These are phyloP conservation scores for Cheilosia variabilis DNA, from an alignment of 2,888 invertebrate species.

Conservation along the genomic window DNA sequence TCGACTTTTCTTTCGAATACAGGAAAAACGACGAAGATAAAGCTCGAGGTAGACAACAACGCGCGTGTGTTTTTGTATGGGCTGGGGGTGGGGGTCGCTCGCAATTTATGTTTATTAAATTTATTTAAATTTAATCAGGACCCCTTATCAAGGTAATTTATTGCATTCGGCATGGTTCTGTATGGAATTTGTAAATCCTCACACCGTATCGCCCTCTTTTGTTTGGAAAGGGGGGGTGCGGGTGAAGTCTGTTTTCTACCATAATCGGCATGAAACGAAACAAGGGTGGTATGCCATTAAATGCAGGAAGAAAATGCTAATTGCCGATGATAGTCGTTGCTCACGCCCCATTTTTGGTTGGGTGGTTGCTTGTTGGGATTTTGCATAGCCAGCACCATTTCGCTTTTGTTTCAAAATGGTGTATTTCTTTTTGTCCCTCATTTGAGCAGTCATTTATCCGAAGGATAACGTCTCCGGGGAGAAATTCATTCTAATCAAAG, in stretches of 20 bases:
- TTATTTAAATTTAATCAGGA: slow-evolving; percentile 83
- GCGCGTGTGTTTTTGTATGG: slow-evolving; percentile 31
- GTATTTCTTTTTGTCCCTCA: slow-evolving; percentile 42
- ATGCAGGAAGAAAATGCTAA: slow-evolving; percentile 77
- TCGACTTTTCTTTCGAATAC: slow-evolving; percentile 57
- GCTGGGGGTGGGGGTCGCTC: slow-evolving; percentile 76
- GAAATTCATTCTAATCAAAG: slow-evolving; percentile 76
- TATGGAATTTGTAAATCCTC: slow-evolving; percentile 68
- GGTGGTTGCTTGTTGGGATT: slow-evolving; percentile 41
- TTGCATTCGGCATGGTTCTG: slow-evolving; percentile 74
- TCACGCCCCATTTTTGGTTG: slow-evolving; percentile 68
- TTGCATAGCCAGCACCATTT: slow-evolving; percentile 57
- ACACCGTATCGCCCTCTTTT: slow-evolving; percentile 58
- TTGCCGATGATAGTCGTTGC: slow-evolving; percentile 76
- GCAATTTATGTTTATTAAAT: slow-evolving; percentile 84
- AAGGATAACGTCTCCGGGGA: slow-evolving; percentile 69
- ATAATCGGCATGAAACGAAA: slow-evolving; percentile 72
- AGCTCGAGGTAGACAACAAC: slow-evolving; percentile 71
- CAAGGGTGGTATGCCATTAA: slow-evolving; percentile 76
- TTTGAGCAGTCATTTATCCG: slow-evolving; percentile 54
- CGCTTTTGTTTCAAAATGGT: slow-evolving; percentile 51
- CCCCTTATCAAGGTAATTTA: slow-evolving; percentile 76
- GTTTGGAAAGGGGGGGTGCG: slow-evolving; percentile 8
- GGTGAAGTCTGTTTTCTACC: slow-evolving; percentile 56
- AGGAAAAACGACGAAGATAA: slow-evolving; percentile 59